Conservation (phyloP, 2,113 vertebrate species). For the Planiliza haematocheilus region DNA sequence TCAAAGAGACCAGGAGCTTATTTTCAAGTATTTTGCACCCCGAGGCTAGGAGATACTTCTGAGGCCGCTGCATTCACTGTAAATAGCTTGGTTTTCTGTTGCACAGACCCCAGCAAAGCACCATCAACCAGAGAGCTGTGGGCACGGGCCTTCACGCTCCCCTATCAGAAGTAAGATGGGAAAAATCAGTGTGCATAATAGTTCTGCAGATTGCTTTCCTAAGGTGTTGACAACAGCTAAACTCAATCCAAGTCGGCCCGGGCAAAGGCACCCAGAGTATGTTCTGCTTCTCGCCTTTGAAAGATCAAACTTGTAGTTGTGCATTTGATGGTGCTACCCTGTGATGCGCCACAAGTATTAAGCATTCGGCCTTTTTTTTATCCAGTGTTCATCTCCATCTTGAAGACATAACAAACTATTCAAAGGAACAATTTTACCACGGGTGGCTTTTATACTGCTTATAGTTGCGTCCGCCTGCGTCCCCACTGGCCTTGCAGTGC, state of each 20-base stretch:
- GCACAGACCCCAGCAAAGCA: constrained; percentile 72
- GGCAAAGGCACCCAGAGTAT: constrained; percentile 45
- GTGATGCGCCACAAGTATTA: constrained; percentile 51
- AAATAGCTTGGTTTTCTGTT: constrained; percentile 83
- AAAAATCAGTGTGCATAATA: constrained; percentile 79
- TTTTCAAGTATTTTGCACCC: constrained; percentile 85
- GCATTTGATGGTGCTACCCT: constrained; percentile 61
- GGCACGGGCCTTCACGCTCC: constrained; percentile 58
- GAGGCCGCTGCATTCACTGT: constrained; percentile 78
- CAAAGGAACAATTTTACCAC: too few relatives aligned
- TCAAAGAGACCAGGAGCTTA: constrained; percentile 85
- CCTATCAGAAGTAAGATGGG: constrained; percentile 68
- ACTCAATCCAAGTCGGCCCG: constrained; percentile 50
- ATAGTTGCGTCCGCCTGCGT: too few relatives aligned
- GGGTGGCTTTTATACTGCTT: too few relatives aligned
- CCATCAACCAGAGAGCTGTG: constrained; percentile 66
- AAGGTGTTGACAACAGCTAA: constrained; percentile 77
- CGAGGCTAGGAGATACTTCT: constrained; percentile 79
- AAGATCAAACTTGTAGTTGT: constrained; percentile 67
- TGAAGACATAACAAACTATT: constrained; percentile 21
- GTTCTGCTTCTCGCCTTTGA: constrained; percentile 67
- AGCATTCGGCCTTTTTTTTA: constrained; percentile 40
- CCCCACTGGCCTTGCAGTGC: too few relatives aligned
- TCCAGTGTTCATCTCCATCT: constrained; percentile 15
- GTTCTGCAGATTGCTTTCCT: constrained; percentile 80